These are phyloP conservation scores for Pangasius larnaudii DNA, from an alignment of 2,797 vertebrate species.

Conservation along the genomic window DNA sequence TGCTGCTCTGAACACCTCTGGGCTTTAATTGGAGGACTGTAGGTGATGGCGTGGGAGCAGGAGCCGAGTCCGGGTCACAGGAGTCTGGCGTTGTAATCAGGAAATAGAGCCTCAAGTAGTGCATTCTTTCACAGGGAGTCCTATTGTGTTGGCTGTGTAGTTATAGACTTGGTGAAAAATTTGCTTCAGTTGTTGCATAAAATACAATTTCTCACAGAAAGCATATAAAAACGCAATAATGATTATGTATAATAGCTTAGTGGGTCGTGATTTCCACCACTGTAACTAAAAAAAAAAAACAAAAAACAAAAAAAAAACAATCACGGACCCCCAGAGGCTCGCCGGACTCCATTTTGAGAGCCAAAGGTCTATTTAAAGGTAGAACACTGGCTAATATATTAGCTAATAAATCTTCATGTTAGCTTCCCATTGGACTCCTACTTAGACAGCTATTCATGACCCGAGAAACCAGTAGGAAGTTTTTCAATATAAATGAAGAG, in stretches of 20 bases:
- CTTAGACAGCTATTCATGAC: neutral
- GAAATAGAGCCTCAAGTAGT: neutral
- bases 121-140: neutral
- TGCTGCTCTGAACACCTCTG: constrained; percentile 27
- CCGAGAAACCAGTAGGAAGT: neutral
- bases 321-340: neutral
- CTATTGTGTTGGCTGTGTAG: neutral
- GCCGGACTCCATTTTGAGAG: neutral
- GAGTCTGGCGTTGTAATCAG: constrained; percentile 12
- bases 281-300: neutral
- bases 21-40: constrained; percentile 39
- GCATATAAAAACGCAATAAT: neutral
- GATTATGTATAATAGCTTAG: neutral
- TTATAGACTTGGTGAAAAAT: neutral
- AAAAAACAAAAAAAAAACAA: too few relatives aligned
- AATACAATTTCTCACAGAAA: neutral
- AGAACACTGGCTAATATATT: neutral
- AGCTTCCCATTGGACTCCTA: neutral
- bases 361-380: neutral
- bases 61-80: constrained; percentile 42
- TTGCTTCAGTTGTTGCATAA: neutral
- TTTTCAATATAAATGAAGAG: neutral
- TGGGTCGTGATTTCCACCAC: neutral
- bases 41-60: constrained; percentile 57
- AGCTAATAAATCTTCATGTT: neutral